These are phyloP conservation scores for Ceyx melanurus DNA, from an alignment of 2,113 vertebrate species.

Conservation along the genomic window DNA sequence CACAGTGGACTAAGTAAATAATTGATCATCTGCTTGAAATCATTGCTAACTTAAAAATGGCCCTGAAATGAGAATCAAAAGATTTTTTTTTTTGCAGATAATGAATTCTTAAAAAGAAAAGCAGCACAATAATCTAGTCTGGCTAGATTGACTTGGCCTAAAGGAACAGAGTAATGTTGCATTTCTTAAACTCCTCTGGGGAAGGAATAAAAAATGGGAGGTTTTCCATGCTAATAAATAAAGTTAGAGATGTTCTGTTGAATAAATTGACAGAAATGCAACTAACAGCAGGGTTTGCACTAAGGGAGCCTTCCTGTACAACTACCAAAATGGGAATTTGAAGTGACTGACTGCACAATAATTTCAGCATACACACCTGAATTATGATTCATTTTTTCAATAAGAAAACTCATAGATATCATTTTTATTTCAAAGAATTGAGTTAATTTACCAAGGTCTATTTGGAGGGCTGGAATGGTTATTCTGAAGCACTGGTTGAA, in stretches of 20 bases:
- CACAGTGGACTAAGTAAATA: background rate
- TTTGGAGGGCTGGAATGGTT: background rate
- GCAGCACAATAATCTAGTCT: background rate
- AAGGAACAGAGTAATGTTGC: background rate
- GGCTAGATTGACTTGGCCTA: background rate
- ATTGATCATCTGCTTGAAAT: background rate
- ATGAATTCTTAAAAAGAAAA: background rate
- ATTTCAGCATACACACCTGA: background rate
- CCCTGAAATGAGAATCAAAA: background rate
- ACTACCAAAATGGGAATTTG: background rate
- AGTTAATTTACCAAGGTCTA: background rate
- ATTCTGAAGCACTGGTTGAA: background rate
- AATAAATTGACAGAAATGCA: slow-evolving; percentile 2
- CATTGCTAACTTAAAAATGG: background rate
- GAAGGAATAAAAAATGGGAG: background rate
- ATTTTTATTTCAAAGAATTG: background rate
- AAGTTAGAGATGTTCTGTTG: background rate
- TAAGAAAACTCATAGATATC: background rate
- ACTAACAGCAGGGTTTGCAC: background rate
- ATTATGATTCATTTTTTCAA: background rate
- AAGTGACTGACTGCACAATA: background rate
- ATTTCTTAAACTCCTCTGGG: background rate
- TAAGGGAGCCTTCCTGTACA: background rate
- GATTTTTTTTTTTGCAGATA: background rate
- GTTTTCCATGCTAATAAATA: background rate